Evolutionary conservation across 92 coral and sea anemone species (phyloP), one percentile per base, ranked within the genome.

Genomic region (Nematostella vectensis): DNA sequence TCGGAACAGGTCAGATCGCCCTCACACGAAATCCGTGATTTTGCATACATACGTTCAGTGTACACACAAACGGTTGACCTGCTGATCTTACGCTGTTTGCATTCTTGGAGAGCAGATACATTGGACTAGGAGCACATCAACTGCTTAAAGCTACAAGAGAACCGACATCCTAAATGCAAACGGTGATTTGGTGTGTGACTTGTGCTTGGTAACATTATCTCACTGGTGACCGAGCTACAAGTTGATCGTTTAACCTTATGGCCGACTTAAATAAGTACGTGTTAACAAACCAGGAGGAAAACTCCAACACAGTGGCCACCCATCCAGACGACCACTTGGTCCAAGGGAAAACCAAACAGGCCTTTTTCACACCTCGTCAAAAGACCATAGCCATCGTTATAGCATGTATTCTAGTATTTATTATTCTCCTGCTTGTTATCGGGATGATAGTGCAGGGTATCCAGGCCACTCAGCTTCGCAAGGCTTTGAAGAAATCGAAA

Each of bases 371-470:
- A 20, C 63, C 72, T 3, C 43, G 44, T 0, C 72, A 66, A 30
- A 66, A 55, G 23, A 43, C 55, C 3, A 31, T 24, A 22, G 54
- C 53, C 20, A 54, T 65, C 17, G 16, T 66, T 15, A 26, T 66
- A 27, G 2, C 31, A 1, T 48, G 63, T 18, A 56, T 55, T 0
- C 22, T 66, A 18, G 45, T 16, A 26, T 66, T 66, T 25, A 20
- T 66, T 12, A 45, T 50, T 25, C 31, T 66, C n/a, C 11, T 66
- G 45, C 38, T 66, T 3, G 13, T 66, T 6, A 45, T 55, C 39
- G 72, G 72, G 24, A 18, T 66, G 11, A 66, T 66, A 10, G 72
- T 66, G 10, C 61, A 54, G 26, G 72, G 63, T 9, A 63, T 66
- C 45, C 61, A 54, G 26, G 72, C 54, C 10, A 63, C 55, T 55